A percentile compares a stretch with the other conserved stretches of the same genome.
Evolutionary conservation across 2,797 vertebrate species (phyloP).

Genomic region (Falco biarmicus): DNA sequence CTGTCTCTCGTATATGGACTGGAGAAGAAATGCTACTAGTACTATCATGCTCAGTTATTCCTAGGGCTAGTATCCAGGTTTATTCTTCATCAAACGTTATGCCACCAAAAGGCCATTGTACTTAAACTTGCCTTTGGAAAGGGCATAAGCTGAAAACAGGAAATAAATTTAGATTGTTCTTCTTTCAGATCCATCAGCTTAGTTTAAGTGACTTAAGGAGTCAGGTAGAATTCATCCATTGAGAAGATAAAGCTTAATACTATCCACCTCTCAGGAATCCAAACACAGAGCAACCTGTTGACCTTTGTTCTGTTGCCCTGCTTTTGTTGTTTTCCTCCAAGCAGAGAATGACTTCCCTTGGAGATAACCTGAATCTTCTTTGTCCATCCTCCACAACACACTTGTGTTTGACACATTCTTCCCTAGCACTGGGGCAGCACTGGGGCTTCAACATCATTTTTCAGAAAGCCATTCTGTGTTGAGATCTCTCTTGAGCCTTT

Average conservation of each 20-base stretch:
- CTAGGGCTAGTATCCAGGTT: not conserved
- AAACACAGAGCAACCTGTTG: not conserved
- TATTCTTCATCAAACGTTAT: not conserved
- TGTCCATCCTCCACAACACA: not conserved
- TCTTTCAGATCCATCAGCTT: not conserved
- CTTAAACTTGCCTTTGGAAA: not conserved
- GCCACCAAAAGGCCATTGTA: not conserved
- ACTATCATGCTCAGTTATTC: not conserved
- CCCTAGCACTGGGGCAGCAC: not conserved
- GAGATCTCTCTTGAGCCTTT: not conserved
- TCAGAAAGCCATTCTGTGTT: not conserved
- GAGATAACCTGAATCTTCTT: not conserved
- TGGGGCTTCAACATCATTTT: not conserved
- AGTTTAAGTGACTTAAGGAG: not conserved
- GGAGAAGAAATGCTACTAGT: not conserved
- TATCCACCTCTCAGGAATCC: not conserved
- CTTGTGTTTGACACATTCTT: not conserved
- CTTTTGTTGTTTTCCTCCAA: not conserved
- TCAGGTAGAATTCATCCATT: not conserved
- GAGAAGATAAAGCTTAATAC: not conserved
- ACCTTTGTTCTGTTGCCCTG: not conserved
- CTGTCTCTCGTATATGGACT: accelerated
- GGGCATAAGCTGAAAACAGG: not conserved
- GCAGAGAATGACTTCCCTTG: not conserved
- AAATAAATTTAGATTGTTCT: not conserved